Percentiles rank a stretch among this genome's conserved stretches.
phyloP scores from a whole-genome alignment of 2,113 vertebrate genomes.

The Numenius arquata region DNA sequence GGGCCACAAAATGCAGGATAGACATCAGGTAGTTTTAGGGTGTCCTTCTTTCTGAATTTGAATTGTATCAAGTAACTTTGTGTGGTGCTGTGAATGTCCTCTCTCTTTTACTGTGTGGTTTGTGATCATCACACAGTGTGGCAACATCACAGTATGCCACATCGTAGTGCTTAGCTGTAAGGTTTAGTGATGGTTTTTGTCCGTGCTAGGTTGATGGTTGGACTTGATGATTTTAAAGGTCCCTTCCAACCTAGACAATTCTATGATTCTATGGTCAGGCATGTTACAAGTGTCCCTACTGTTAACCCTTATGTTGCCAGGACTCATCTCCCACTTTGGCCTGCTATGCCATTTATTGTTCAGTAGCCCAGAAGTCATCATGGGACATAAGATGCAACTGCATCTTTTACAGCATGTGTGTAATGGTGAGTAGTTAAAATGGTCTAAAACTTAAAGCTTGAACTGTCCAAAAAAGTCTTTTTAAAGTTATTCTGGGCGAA shows the following conservation, averaged over 20 bases:
- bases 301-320: neutral
- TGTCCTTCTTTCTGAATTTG: neutral
- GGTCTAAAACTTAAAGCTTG: neutral
- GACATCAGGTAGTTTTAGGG: neutral
- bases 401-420: neutral
- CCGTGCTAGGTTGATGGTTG: neutral
- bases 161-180: neutral
- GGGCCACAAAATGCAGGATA: neutral
- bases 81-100: neutral
- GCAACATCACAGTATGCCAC: neutral
- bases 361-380: neutral
- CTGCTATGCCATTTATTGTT: neutral
- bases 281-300: neutral
- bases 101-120: neutral
- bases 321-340: neutral
- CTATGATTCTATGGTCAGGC: neutral
- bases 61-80: neutral
- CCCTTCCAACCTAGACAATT: neutral
- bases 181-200: neutral
- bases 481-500: neutral
- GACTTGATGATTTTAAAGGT: neutral
- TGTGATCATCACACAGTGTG: neutral
- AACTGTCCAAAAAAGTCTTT: neutral
- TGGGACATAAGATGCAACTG: neutral
- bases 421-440: neutral